Base-by-base conservation (phyloP, 2,797 vertebrate genomes). In the Nyctalus aviator region DNA sequence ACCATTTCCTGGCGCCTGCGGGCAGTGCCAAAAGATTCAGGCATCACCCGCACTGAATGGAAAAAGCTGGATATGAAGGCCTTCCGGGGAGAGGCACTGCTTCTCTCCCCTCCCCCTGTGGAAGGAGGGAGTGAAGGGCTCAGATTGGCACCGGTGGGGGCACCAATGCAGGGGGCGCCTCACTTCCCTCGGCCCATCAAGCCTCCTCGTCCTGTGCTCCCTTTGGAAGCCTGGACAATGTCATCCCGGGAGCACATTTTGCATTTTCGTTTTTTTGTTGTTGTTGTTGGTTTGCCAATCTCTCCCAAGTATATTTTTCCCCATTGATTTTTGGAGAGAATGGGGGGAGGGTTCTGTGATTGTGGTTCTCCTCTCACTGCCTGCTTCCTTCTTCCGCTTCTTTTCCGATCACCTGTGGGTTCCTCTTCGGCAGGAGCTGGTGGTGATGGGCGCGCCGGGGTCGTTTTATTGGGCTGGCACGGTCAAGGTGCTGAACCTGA, bases 391-490 rank as follows among this genome's bases (percentile, higher is more conserved):
- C 53, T 3, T 37, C 1, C 21, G 90, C 9, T 18, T 2, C 73
- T 91, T 85, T 88, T 73, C 37, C 23, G 8, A 23, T 62, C 11
- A 64, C 13, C 88, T 0, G 44, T 94, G 79, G 13, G 30, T 55
- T 90, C 97, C n/a, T 93, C 72, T 46, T 92, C 95, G 95, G 32
- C 95, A 99, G 99, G 99, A 99, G 95, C 98, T 99, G 97, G 99
- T 99, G 94, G 99, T 99, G 93, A 99, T 99, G 99, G 99, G 99
- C 0, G 99, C 99, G 1, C 99, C 99, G 0, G 99, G 99, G 48
- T 99, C 99, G 0, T 99, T 99, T 97, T 99, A 99, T 93, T 99
- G 99, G 99, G 99, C 99, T 0, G 99, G 99, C 94, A 99, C 99
- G 0, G 98, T 99, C 95, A 99, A 99, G 98, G 99, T 99, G 59